Conservation (phyloP, 2,113 vertebrate species). For the Arizona elegans region DNA sequence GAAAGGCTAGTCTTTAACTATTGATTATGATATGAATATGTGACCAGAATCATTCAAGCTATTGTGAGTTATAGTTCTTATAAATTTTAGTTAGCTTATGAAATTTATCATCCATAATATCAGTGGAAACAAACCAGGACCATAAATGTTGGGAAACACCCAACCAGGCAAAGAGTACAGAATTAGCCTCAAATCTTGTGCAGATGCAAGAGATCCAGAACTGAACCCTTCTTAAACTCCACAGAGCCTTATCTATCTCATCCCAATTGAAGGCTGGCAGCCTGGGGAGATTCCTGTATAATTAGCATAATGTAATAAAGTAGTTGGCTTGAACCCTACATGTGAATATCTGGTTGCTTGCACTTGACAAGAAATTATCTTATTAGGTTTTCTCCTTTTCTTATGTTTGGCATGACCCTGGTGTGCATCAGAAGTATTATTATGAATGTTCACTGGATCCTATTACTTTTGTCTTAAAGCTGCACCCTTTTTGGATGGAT, state of each 20-base stretch:
- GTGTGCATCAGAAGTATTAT: not conserved
- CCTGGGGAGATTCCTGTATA: not conserved
- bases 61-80: not conserved
- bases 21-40: not conserved
- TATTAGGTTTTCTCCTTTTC: not conserved
- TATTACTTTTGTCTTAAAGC: not conserved
- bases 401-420: not conserved
- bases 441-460: not conserved
- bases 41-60: not conserved
- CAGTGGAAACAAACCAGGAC: not conserved
- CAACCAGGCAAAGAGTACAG: not conserved
- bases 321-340: not conserved
- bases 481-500: not conserved
- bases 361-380: not conserved
- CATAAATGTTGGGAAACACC: not conserved
- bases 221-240: not conserved
- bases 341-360: not conserved
- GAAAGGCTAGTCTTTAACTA: not conserved
- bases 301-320: too few species aligned
- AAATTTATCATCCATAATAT: not conserved
- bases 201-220: not conserved
- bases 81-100: not conserved
- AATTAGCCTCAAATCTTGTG: not conserved
- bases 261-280: not conserved
- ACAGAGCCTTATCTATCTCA: not conserved